Evolutionary conservation across 2,888 invertebrate species (phyloP), one percentile per base, ranked within the genome.

Genomic region (Oscheius sp.): DNA sequence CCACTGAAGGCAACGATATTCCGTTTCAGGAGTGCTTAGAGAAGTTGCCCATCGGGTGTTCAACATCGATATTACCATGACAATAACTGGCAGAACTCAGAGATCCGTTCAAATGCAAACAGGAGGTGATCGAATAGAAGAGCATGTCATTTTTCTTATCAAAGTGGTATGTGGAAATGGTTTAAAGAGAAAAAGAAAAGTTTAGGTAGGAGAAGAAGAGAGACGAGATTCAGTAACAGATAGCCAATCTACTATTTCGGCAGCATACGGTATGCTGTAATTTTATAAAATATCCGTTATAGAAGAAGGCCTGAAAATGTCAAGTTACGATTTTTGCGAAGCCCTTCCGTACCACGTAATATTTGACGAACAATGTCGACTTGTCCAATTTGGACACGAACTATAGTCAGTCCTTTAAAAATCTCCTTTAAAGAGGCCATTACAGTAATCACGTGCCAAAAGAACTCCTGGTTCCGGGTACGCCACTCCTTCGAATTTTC

Each of bases 1-100:
- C 1, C 18, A 5, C 12, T 6, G 45, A 21, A 35, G 9, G 9
- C 5, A 6, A 9, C 35, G 9, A 63, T n/a, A 2, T 27, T 55
- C 35, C 9, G 9, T 23, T 66, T 35, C 1, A 88, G 97, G 97
- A 43, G 95, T 96, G 83, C 95, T 98, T 2, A 95, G 95, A 93
- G 95, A 96, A 6, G 96, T 97, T 45, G 96, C 96, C 46, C 93
- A 93, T 86, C 93, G 94, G 88, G 92, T 97, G 25, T 97, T 96
- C 89, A 93, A 93, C 80, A 94, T 95, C 0, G 95, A 96, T 88
- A 95, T 97, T 21, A 93, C 94, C 86, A 94, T 97, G 80, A 92
- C 94, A 87, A 93, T 96, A 76, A 90, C 95, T 21, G 94, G 94
- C 90, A 93, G 94, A 1, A 89, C 89, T 61, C 94, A 94, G 89